Evolutionary conservation across 2,888 invertebrate species (phyloP), one percentile per base, ranked within the genome.

Genomic region (Lamellibrachia columna): DNA sequence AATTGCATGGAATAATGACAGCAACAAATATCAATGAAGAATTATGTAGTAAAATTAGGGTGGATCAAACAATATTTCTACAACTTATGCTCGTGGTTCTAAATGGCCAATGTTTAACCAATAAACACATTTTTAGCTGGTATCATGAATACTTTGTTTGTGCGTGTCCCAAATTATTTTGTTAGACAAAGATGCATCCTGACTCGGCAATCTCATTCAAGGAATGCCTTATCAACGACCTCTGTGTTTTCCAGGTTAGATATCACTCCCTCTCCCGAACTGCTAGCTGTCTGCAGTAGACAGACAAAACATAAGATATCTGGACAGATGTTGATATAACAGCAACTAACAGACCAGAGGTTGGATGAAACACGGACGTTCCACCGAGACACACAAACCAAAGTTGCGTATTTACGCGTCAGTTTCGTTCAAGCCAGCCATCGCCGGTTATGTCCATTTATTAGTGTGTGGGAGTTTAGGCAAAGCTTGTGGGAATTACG

Each of bases 241-340:
- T 75, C n/a, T 15, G 22, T 75, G 75, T 75, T 75, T 75, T 75
- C 75, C 22, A 4, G 1, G 22, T 75, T 6, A 75, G 15, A 75
- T 22, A 22, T 75, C 75, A 3, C 75, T n/a, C 75, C 55, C 55
- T 55, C 6, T 15, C 22, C 22, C 75, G n/a, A 11, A 75, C n/a
- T 75, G 75, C 75, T 75, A 6, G 15, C 60, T 22, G 75, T 75
- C 75, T 75, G 75, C 22, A 75, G 15, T 6, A 22, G 22, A 22
- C 75, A 75, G 75, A 75, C 75, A 75, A 75, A 75, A 75, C 75
- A 75, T 6, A 60, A 75, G 75, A 75, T 75, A 75, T 75, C 75
- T 75, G 75, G 75, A 40, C 22, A 75, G 75, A 4, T 75, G 75
- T 11, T 75, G 75, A 75, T 75, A 75, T 75, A 3, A 75, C 75